Conservation (phyloP, 2,797 vertebrate genomes). For the Forpus xanthops region DNA sequence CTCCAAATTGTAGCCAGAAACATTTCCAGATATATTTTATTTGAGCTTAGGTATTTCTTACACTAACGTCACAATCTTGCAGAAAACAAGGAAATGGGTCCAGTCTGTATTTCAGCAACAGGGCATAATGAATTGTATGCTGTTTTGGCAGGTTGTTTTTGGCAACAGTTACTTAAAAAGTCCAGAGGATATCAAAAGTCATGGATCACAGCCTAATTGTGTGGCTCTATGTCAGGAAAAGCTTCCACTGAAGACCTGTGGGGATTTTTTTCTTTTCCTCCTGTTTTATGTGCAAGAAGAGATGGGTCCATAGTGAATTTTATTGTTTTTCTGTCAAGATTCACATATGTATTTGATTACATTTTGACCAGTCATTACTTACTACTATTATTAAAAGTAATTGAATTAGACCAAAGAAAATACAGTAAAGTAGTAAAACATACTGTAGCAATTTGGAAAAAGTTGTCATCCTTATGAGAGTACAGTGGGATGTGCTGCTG, state of each 20-base stretch:
- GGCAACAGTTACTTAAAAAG: background rate
- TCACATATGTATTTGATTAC: slow-evolving; percentile 56
- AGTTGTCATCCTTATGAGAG: background rate
- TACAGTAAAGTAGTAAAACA: background rate
- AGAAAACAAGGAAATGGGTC: background rate
- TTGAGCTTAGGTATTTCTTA: slow-evolving; percentile 25
- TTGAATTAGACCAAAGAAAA: slow-evolving; percentile 14
- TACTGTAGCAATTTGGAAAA: background rate
- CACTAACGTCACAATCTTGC: background rate
- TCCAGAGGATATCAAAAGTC: slow-evolving; percentile 27
- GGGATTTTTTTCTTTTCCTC: background rate
- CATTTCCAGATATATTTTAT: slow-evolving; percentile 31
- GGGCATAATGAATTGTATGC: background rate
- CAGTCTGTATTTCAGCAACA: slow-evolving; percentile 3
- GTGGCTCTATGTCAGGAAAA: slow-evolving; percentile 49
- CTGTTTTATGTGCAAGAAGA: background rate
- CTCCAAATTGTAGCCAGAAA: slow-evolving; percentile 23
- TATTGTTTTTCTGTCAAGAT: slow-evolving; percentile 9
- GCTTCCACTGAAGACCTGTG: background rate
- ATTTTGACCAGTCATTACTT: slow-evolving; percentile 34
- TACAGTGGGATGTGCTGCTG: background rate
- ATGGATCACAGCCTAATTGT: slow-evolving; percentile 41
- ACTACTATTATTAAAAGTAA: slow-evolving; percentile 26
- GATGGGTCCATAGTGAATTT: background rate
- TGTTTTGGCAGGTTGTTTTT: slow-evolving; percentile 7